These are phyloP conservation scores for Caenorhabditis sp. DNA, from an alignment of 2,888 invertebrate genomes.

Conservation along the genomic window DNA sequence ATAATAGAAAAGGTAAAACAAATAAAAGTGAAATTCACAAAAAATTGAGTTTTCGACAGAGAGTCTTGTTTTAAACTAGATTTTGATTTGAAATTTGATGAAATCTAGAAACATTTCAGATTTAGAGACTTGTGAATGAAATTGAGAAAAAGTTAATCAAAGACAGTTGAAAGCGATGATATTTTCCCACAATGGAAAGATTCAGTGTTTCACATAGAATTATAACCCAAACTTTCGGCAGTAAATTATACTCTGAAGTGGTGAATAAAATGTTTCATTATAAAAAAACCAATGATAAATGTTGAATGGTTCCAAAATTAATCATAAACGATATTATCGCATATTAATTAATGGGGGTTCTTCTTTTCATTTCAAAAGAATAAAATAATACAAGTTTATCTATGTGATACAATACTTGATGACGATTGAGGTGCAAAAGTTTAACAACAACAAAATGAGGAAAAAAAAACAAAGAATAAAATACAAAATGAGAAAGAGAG, in stretches of 20 bases:
- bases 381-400: background rate
- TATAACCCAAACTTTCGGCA: background rate
- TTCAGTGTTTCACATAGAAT: background rate
- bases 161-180: background rate
- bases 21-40: too few species aligned
- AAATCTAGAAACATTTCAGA: too few species aligned
- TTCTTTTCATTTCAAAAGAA: background rate
- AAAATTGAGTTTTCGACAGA: too few species aligned
- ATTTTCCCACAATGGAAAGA: background rate
- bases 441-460: background rate
- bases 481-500: slow-evolving; percentile 11
- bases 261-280: background rate
- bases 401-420: background rate
- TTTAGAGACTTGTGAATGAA: too few species aligned
- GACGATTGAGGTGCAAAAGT: background rate
- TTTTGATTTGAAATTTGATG: too few species aligned
- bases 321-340: background rate
- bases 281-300: background rate
- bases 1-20: too few species aligned
- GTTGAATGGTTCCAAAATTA: background rate
- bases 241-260: background rate
- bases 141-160: background rate
- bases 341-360: background rate
- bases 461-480: slow-evolving; percentile 3
- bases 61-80: too few species aligned